Percentiles rank a stretch among this genome's conserved stretches.
Conservation (phyloP, 2,113 vertebrate species). For the Monopterus albus region DNA sequence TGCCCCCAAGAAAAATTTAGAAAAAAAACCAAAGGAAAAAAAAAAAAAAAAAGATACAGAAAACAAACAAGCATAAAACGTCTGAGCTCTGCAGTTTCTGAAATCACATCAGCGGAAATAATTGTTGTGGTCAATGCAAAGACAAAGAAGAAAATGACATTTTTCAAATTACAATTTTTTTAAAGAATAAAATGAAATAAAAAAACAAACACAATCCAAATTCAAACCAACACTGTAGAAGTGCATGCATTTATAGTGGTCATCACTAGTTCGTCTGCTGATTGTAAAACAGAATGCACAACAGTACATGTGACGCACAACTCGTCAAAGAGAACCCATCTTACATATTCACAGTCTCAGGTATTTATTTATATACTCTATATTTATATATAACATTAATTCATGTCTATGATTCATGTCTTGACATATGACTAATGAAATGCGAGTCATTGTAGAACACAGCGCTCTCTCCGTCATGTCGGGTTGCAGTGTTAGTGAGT, state of each 20-base stretch:
- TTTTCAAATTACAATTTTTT: conserved; percentile 32
- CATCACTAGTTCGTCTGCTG: conserved; percentile 74
- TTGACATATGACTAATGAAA: conserved; percentile 72
- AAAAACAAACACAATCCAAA: conserved; percentile 59
- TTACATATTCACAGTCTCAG: conserved; percentile 84
- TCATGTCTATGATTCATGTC: conserved; percentile 69
- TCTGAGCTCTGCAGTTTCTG: conserved; percentile 38
- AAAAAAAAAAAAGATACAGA: conserved; percentile 26
- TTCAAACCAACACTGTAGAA: conserved; percentile 75
- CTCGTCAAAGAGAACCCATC: conserved; percentile 74
- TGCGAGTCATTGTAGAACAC: conserved; percentile 61
- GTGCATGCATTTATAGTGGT: conserved; percentile 84
- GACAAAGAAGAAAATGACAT: conserved; percentile 37
- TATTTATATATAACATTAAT: conserved; percentile 81
- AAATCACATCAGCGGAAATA: conserved; percentile 51
- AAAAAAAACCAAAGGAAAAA: too few species aligned
- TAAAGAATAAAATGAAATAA: conserved; percentile 36
- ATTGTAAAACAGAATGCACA: conserved; percentile 77
- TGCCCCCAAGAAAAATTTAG: conserved; percentile 45
- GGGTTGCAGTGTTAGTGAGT: conserved; percentile 65
- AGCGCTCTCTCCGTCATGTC: conserved; percentile 57
- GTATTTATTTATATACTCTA: conserved; percentile 81
- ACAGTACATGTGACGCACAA: conserved; percentile 77
- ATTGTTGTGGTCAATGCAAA: conserved; percentile 13
- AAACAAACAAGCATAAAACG: conserved; percentile 54